Conservation (phyloP, 2,797 vertebrate genomes). For the Rousettus madagascariensis region DNA sequence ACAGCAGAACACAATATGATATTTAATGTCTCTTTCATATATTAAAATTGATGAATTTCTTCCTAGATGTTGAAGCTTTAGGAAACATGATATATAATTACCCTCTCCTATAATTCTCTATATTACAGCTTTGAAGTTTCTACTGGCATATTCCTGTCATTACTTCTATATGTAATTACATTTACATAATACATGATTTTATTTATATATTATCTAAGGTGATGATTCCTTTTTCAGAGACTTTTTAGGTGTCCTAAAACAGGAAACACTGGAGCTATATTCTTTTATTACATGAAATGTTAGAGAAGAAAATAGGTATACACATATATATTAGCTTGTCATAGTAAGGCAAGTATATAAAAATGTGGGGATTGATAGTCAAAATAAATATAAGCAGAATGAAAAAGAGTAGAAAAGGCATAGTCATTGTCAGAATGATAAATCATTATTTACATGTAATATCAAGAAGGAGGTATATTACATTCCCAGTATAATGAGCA, state of each 20-base stretch:
- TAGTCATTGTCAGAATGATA: not conserved
- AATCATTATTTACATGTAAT: not conserved
- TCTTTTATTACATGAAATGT: not conserved
- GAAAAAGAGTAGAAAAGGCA: not conserved
- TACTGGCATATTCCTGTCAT: conserved; percentile 23
- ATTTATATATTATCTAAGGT: conserved; percentile 46
- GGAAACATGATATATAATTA: not conserved
- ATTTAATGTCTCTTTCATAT: not conserved
- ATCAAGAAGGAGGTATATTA: not conserved
- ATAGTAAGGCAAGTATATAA: not conserved
- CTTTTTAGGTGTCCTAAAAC: not conserved
- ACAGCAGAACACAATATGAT: not conserved
- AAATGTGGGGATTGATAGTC: not conserved
- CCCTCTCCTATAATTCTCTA: not conserved
- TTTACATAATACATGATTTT: conserved; percentile 50
- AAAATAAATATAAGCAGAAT: not conserved
- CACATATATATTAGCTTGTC: not conserved
- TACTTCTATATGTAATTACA: conserved; percentile 49
- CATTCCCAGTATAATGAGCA: not conserved
- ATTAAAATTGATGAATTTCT: conserved; percentile 48
- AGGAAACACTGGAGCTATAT: not conserved
- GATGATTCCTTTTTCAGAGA: conserved; percentile 8
- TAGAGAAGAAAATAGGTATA: not conserved
- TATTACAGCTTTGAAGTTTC: not conserved
- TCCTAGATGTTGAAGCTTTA: not conserved